Conservation (phyloP, 2,113 vertebrate genomes). For the Rhinichthys klamathensis region DNA sequence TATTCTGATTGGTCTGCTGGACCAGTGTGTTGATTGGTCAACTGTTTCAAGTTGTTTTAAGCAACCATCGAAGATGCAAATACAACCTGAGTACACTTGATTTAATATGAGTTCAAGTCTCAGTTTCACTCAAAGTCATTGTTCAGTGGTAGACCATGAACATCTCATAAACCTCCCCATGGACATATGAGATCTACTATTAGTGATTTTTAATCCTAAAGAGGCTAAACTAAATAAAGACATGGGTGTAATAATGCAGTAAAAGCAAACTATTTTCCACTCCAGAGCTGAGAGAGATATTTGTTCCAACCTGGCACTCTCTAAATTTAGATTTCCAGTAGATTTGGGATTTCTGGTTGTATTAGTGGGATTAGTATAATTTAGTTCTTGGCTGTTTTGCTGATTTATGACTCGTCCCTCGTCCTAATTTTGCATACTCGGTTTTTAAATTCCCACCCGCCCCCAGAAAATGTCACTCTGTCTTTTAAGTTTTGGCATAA, state of each 20-base stretch:
- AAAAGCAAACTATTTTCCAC: not conserved
- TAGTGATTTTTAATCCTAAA: not conserved
- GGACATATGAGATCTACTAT: not conserved
- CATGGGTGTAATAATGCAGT: not conserved
- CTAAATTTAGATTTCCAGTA: conserved; percentile 28
- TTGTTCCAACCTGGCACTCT: not conserved
- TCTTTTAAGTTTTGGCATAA: not conserved
- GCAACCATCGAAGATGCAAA: not conserved
- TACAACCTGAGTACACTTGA: not conserved
- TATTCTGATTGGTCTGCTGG: too few species aligned
- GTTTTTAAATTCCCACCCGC: not conserved
- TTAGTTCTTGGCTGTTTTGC: conserved; percentile 28
- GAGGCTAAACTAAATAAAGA: not conserved
- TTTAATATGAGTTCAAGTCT: not conserved
- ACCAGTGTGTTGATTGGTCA: too few species aligned
- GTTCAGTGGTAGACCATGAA: not conserved
- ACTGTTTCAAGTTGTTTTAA: not conserved
- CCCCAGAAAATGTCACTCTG: not conserved
- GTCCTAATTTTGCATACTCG: not conserved
- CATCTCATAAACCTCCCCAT: not conserved
- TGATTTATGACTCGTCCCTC: conserved; percentile 7
- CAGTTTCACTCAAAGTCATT: not conserved
- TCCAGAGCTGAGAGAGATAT: not conserved
- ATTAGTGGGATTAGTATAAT: conserved; percentile 9
- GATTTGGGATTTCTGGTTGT: conserved; percentile 14